Conservation (phyloP, 1,140 invertebrate genomes). For the Belonocnema kinseyi region DNA sequence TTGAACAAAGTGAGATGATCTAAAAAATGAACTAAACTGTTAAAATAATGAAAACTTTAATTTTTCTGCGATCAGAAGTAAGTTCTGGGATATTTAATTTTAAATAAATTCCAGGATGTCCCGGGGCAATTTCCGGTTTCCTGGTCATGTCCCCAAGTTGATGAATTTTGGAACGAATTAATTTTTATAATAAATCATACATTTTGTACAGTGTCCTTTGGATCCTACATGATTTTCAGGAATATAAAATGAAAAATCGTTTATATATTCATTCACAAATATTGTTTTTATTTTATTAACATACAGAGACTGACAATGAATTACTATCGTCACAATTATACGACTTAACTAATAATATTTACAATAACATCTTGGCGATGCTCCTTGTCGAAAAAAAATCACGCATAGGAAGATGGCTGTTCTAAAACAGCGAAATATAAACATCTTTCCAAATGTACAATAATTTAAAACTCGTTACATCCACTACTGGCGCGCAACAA, state of each 20-base stretch:
- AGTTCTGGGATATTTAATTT: too few species aligned
- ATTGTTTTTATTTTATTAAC: slow-evolving; percentile 59
- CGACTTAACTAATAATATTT: slow-evolving; percentile 65
- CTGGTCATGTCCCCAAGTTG: too few species aligned
- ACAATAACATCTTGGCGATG: slow-evolving; percentile 49
- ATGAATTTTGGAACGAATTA: too few species aligned
- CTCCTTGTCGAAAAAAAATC: background rate
- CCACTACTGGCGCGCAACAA: slow-evolving; percentile 11
- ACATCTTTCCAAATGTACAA: slow-evolving; percentile 53
- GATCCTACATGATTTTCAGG: background rate
- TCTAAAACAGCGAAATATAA: slow-evolving; percentile 39
- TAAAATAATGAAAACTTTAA: too few species aligned
- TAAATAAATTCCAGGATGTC: too few species aligned
- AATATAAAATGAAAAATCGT: background rate
- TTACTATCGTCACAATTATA: slow-evolving; percentile 49
- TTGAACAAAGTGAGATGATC: too few species aligned
- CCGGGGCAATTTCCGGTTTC: too few species aligned
- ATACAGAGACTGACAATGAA: slow-evolving; percentile 47
- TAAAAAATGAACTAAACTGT: too few species aligned
- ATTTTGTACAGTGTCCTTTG: too few species aligned
- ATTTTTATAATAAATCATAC: too few species aligned
- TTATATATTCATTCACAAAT: slow-evolving; percentile 51
- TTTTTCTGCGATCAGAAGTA: too few species aligned
- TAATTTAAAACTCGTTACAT: slow-evolving; percentile 44
- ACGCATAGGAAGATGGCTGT: slow-evolving; percentile 37